Base-by-base conservation (phyloP, 1,140 invertebrate species). In the Lucilia sericata region DNA sequence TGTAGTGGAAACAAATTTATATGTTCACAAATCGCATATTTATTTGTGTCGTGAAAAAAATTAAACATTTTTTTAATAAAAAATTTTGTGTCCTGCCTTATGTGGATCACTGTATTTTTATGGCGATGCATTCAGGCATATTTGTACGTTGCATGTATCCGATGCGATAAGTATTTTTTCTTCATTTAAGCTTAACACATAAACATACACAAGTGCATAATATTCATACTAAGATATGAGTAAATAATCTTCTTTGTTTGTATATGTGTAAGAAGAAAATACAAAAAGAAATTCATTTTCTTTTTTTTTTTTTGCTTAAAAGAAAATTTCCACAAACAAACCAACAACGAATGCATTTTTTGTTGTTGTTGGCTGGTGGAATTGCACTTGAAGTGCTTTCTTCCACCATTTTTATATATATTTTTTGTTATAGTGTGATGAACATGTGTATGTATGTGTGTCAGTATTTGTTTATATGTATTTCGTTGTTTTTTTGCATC, bases 361-460 rank as follows among this genome's bases (percentile, higher is more conserved):
- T 75, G 12, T 75, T 78, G 75, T 49, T 25, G 34, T 47, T 76
- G 74, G 76, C 42, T 51, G 42, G 76, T 49, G 76, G 76, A 80
- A 49, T 80, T 49, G 76, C 76, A 80, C 76, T 80, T 80, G 76
- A 80, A 80, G 76, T 80, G 76, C 76, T 80, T 80, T 80, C 76
- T 78, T 78, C 75, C 65, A 70, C 65, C 65, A 70, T 70, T 78
- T 78, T 78, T 42, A 5, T 47, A 47, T 70, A 21, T 19, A 4
- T 25, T 70, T 70, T 60, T 17, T 60, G 55, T 60, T 60, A n/a
- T 60, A 14, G 55, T 60, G 14, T 60, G 55, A 60, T 60, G 55
- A 60, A 60, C 55, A 60, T 60, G 51, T 19, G 60, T 70, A 25
- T 70, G 65, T 21, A 70, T 70, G 19, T 21, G 21, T 70, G n/a